These are phyloP conservation scores for Coracopsis vasa DNA, from an alignment of 2,113 vertebrate species.

Conservation along the genomic window DNA sequence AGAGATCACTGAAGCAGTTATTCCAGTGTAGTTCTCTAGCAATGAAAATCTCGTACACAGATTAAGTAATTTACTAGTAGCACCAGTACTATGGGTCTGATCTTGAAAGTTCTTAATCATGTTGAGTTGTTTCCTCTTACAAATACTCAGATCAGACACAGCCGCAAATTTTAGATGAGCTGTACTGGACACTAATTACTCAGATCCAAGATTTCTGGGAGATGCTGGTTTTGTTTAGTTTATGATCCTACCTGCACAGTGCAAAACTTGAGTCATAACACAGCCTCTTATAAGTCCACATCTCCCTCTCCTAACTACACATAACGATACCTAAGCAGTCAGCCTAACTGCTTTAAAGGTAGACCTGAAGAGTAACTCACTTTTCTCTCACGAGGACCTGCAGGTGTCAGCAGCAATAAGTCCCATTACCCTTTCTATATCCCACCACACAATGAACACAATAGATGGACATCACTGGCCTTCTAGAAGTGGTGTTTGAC, in stretches of 20 bases:
- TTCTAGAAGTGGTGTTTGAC: neutral
- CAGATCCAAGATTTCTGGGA: neutral
- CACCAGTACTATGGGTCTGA: neutral
- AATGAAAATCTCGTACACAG: neutral
- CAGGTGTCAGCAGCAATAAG: neutral
- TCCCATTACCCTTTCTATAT: neutral
- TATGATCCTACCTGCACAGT: neutral
- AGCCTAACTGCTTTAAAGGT: neutral
- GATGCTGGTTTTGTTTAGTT: neutral
- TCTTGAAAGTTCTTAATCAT: neutral
- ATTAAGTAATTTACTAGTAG: neutral
- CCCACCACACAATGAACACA: neutral
- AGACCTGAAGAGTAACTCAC: neutral
- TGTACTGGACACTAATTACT: neutral
- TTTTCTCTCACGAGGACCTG: neutral
- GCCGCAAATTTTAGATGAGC: constrained; percentile 10
- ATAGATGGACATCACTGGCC: neutral
- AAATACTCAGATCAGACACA: neutral
- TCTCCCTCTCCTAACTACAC: neutral
- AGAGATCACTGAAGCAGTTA: neutral
- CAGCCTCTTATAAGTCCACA: neutral
- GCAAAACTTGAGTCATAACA: neutral
- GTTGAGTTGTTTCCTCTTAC: neutral
- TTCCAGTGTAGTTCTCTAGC: neutral
- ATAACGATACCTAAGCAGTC: neutral